These are phyloP conservation scores for Dendrocincla tyrannina DNA, from an alignment of 2,797 vertebrate species.

Conservation along the genomic window DNA sequence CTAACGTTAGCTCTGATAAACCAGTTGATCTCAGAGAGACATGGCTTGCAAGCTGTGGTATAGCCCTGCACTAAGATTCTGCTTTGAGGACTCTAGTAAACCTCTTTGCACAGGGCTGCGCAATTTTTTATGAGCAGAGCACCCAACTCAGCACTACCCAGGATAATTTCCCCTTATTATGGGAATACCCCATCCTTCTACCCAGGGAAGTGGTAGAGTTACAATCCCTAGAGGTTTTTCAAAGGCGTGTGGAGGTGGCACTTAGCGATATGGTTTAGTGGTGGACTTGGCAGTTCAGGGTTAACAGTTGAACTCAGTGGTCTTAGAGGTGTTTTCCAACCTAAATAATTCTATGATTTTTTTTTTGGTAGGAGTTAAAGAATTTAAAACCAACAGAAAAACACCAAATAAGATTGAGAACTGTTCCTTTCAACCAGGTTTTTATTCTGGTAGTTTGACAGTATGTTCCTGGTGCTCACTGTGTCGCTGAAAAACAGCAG, in stretches of 20 bases:
- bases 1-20: not conserved
- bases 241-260: not conserved
- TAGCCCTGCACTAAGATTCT: not conserved
- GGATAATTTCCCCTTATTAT: not conserved
- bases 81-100: not conserved
- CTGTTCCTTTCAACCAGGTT: not conserved
- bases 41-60: not conserved
- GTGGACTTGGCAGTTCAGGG: not conserved
- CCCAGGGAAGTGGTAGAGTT: not conserved
- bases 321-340: not conserved
- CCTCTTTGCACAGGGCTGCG: not conserved
- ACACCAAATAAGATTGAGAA: not conserved
- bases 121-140: not conserved
- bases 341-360: not conserved
- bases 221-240: not conserved
- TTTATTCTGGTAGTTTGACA: not conserved
- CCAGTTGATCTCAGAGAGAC: fast-evolving
- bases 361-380: not conserved
- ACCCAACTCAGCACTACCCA: not conserved
- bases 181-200: not conserved
- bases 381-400: not conserved
- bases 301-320: not conserved
- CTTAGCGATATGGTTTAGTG: not conserved
- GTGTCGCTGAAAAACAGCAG: not conserved
- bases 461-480: not conserved